phyloP scores from a whole-genome alignment of 2,113 vertebrate species.

The Channa argus region DNA sequence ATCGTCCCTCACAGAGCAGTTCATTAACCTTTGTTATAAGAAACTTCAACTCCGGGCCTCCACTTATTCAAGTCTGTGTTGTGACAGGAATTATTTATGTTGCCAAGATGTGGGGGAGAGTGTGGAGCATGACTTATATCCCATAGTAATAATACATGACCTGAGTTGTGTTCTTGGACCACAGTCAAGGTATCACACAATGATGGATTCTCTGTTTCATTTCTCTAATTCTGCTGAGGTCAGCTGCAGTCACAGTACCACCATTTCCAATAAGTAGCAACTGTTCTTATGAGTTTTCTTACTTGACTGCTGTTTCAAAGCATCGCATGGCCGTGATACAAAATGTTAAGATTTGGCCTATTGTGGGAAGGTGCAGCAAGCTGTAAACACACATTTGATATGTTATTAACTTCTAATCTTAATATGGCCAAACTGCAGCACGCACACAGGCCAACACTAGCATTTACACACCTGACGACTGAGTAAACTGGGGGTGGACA shows the following conservation, averaged over 20 bases:
- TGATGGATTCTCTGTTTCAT: slow-evolving; percentile 25
- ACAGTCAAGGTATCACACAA: slow-evolving; percentile 2
- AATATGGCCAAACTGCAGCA: background rate
- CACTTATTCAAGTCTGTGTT: slow-evolving; percentile 9
- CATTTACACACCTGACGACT: background rate
- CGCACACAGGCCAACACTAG: background rate
- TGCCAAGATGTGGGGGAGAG: background rate
- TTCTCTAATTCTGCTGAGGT: slow-evolving; percentile 21
- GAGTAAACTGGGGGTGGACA: too few relatives aligned
- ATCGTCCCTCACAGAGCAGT: slow-evolving; percentile 13
- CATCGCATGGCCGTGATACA: background rate
- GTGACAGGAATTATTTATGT: slow-evolving; percentile 24
- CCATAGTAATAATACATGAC: slow-evolving; percentile 9
- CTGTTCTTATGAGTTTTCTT: background rate
- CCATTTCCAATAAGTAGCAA: background rate
- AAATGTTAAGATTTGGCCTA: background rate
- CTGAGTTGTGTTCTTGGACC: slow-evolving; percentile 7
- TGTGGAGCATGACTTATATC: background rate
- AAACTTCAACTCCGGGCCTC: slow-evolving; percentile 15
- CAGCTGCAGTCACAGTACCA: background rate
- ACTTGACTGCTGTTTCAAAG: background rate
- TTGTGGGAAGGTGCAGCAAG: background rate
- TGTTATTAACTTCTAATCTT: background rate
- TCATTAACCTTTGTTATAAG: slow-evolving; percentile 35
- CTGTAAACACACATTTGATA: background rate